Base-by-base conservation (phyloP, 2,113 vertebrate genomes). In the Carassius carassius region DNA sequence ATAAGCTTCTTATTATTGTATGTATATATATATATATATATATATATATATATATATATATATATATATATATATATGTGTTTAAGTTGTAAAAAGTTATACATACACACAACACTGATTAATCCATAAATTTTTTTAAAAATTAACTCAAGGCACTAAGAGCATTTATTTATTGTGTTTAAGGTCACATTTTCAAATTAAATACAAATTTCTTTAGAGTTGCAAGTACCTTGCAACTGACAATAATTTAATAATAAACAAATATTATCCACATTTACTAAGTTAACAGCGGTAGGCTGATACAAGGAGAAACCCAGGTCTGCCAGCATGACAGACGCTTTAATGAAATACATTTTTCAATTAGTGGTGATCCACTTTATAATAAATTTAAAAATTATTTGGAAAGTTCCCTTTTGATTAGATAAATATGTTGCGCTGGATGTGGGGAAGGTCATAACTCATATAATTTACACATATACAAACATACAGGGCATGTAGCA, bases 401-500 rank as follows among this genome's bases (percentile, higher is more conserved):
- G 23, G 11, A 54, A 74, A 63, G 58, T 47, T 80, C 37, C 3
- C 35, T 78, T 78, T 62, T 7, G 37, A 58, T 60, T 32, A 41
- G 54, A 60, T 62, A 78, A 78, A 78, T 62, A 78, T 63, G 58
- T 35, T n/a, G 44, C 5, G 1, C 23, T 16, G 6, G 63, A 51
- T 29, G 44, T 4, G 17, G 23, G 37, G 37, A 63, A 51, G 63
- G 17, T 10, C 41, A 13, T 44, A 70, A 17, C 17, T 81, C 41
- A 82, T 29, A 41, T 29, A 77, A 58, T 88, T 80, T 85, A 69
- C 80, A 86, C 19, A 70, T 62, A 74, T 79, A 91, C 86, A 89
- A 90, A 89, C 89, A 90, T 83, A 87, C 85, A 89, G 78, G 44
- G 81, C 16, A 37, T 73, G 60, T 2, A 29, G 82, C 81, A 58